Percentiles rank a stretch among this genome's conserved stretches.
Evolutionary conservation across 2,113 vertebrate genomes (phyloP).

Genomic region (Lagopus leucura): DNA sequence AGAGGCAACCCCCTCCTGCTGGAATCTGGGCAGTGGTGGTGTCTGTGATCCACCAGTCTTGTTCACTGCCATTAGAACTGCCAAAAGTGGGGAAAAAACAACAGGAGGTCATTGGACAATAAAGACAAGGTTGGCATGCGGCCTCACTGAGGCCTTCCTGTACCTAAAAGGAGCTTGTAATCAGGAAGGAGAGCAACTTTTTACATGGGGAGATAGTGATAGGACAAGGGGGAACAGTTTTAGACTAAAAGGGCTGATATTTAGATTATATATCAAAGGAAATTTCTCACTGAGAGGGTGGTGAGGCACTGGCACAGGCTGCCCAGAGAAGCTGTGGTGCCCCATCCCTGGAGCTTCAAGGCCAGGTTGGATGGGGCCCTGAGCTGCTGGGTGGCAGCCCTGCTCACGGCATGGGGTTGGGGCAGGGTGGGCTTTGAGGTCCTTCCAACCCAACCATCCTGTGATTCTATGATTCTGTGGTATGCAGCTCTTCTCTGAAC

Average conservation of each 20-base stretch:
- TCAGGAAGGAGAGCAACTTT: not conserved
- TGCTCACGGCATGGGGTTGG: not conserved
- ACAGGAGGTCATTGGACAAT: not conserved
- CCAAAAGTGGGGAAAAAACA: not conserved
- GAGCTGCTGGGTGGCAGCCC: not conserved
- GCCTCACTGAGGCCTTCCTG: no score
- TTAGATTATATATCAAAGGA: not conserved
- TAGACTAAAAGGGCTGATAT: not conserved
- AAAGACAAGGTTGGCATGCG: not conserved
- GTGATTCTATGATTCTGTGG: not conserved
- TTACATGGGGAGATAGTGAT: not conserved
- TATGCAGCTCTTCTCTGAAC: constrained; percentile 3
- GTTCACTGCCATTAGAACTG: constrained; percentile 16
- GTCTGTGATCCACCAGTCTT: not conserved
- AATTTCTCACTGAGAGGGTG: not conserved
- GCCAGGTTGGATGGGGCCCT: not conserved
- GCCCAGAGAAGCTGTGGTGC: not conserved
- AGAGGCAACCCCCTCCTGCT: not conserved
- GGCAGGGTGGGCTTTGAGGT: not conserved
- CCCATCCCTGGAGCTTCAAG: not conserved
- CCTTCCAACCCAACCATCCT: not conserved
- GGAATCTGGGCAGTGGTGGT: not conserved
- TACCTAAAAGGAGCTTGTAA: not conserved
- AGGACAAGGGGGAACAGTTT: not conserved
- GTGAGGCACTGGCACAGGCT: not conserved